These are phyloP conservation scores for Prunella strophiata DNA, from an alignment of 2,797 vertebrate species.

Conservation along the genomic window DNA sequence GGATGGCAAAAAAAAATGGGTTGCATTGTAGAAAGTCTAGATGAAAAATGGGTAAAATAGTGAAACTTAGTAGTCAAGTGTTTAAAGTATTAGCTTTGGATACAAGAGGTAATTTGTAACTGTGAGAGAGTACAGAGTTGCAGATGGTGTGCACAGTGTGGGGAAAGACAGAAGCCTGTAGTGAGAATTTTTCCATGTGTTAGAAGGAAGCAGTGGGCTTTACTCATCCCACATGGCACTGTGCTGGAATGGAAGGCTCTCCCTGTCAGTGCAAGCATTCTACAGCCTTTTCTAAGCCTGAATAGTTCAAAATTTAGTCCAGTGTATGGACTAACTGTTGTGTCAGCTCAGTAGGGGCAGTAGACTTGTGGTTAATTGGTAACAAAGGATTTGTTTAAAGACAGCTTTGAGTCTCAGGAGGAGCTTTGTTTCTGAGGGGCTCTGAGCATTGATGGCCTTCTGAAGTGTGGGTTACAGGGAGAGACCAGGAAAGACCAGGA, in stretches of 20 bases:
- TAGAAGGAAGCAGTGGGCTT: not conserved
- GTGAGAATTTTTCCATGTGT: not conserved
- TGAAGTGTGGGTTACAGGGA: not conserved
- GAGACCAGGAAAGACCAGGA: not conserved
- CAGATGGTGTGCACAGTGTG: fast-evolving
- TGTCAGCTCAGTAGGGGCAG: not conserved
- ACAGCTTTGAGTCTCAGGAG: not conserved
- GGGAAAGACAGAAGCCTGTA: not conserved
- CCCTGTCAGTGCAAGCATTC: not conserved
- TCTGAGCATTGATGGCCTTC: not conserved
- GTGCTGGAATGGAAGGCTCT: not conserved
- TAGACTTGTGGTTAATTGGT: not conserved
- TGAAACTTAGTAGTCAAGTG: not conserved
- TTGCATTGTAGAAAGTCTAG: not conserved
- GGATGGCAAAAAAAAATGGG: not conserved
- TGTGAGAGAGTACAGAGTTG: not conserved
- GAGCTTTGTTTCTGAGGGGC: not conserved
- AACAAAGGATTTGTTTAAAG: not conserved
- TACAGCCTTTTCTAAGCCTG: not conserved
- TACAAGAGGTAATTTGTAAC: not conserved
- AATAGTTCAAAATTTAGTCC: not conserved
- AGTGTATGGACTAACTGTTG: not conserved
- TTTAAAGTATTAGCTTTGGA: not conserved
- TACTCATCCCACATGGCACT: fast-evolving
- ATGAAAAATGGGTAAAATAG: not conserved